phyloP scores from a whole-genome alignment of 2,888 invertebrate genomes.

The Tortricodes alternella region DNA sequence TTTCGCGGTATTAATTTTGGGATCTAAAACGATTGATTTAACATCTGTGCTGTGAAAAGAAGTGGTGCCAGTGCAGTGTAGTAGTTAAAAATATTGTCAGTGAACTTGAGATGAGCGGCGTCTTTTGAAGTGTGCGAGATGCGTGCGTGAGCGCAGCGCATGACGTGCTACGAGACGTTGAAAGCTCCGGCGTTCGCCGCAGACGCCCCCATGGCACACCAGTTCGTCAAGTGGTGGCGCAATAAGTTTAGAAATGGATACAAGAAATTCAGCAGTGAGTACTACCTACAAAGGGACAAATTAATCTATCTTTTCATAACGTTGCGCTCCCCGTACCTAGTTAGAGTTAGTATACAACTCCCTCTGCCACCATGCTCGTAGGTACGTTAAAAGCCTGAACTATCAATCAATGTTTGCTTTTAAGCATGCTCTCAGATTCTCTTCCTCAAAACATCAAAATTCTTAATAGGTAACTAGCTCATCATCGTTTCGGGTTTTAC shows the following conservation, averaged over 20 bases:
- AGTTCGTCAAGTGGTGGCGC: slow-evolving; percentile 90
- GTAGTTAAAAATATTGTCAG: slow-evolving; percentile 49
- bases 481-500: no score
- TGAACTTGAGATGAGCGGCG: slow-evolving; percentile 68
- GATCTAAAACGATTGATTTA: slow-evolving; percentile 48
- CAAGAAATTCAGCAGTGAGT: slow-evolving; percentile 88
- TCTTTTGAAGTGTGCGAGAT: slow-evolving; percentile 80
- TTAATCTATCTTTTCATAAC: background rate
- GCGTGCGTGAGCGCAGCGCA: slow-evolving; percentile 83
- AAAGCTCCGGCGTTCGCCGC: slow-evolving; percentile 81
- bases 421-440: no score
- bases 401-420: no score
- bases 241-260: slow-evolving; percentile 89
- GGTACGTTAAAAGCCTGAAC: no score
- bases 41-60: slow-evolving; percentile 56
- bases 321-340: background rate
- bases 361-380: no score
- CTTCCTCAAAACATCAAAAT: no score
- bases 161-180: slow-evolving; percentile 83
- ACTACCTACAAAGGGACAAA: slow-evolving; percentile 23
- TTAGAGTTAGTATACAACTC: background rate
- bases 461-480: no score
- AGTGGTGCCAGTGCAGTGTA: slow-evolving; percentile 61
- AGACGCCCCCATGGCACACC: slow-evolving; percentile 87
- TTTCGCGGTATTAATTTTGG: slow-evolving; percentile 56